Conservation (phyloP, 2,888 invertebrate genomes). For the Cataglyphis altisquamis region DNA sequence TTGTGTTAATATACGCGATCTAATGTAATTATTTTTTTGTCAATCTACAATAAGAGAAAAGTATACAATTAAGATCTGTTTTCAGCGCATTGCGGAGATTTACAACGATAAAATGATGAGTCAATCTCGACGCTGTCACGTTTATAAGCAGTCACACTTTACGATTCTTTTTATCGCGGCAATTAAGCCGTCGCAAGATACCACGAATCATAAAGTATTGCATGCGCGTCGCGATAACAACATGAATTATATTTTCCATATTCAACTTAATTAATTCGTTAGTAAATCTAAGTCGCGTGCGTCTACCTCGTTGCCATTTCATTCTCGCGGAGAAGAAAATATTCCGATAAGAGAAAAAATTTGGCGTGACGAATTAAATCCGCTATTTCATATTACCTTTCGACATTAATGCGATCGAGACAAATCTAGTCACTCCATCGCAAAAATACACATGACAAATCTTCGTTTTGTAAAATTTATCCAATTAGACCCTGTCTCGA, state of each 20-base stretch:
- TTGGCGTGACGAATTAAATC: slow-evolving; percentile 5
- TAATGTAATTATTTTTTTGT: background rate
- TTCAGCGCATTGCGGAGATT: background rate
- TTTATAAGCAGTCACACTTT: slow-evolving; percentile 29
- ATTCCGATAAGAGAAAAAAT: slow-evolving; percentile 12
- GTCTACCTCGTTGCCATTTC: slow-evolving; percentile 14
- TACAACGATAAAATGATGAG: slow-evolving; percentile 55
- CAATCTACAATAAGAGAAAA: background rate
- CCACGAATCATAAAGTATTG: background rate
- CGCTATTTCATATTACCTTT: background rate
- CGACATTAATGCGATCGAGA: slow-evolving; percentile 1
- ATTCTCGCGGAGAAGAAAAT: background rate
- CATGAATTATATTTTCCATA: slow-evolving; percentile 37
- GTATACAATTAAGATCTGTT: background rate
- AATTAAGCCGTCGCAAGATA: slow-evolving; percentile 57
- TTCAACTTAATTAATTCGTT: slow-evolving; percentile 33
- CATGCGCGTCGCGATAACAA: slow-evolving; percentile 24
- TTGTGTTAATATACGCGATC: background rate
- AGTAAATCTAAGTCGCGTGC: slow-evolving; percentile 21
- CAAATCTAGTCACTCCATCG: background rate
- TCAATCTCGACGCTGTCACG: slow-evolving; percentile 55
- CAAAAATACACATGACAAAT: slow-evolving; percentile 4
- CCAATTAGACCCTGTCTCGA: slow-evolving; percentile 24
- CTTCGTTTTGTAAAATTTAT: slow-evolving; percentile 44
- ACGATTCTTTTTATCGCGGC: slow-evolving; percentile 56